Evolutionary conservation across 53 echinoderm and acorn worm species (phyloP), one percentile per base, ranked within the genome.

Genomic region (Apostichopus leukothele): DNA sequence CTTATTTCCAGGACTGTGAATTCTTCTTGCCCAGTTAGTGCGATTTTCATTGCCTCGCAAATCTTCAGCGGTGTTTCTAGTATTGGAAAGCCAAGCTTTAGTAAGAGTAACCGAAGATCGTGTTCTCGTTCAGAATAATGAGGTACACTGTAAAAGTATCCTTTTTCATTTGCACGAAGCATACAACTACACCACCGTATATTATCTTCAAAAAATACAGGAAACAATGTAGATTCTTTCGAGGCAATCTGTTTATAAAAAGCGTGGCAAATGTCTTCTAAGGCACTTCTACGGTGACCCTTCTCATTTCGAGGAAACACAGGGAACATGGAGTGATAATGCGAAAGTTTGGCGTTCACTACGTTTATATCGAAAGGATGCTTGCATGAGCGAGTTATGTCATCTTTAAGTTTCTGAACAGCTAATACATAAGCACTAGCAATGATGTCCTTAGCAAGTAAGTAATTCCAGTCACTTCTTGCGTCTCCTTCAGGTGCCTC

Each of bases 401-500:
- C 53, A 53, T 52, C 52, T 71, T 71, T 71, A 16, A 71, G 20
- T 71, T 6, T 71, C 6, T 13, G 16, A 71, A 71, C 18, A 21
- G 89, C 13, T 5, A n/a, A 12, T 1, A 89, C 86, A 39, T 92
- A 92, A 13, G 89, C 22, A 5, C 76, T 67, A 14, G 86, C 78
- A 59, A 92, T 89, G 0, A 92, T 74, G 9, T 50, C 16, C 11
- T 78, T 50, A 7, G 54, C 66, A 13, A 92, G 25, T 51, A 67
- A 26, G 27, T 22, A 50, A 67, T 92, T 92, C 92, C 92, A 92
- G 14, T 67, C 61, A 50, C 68, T 88, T 73, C 79, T 86, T 21
- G 68, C 59, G 75, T 92, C 92, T 26, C 84, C 87, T n/a, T 50
- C 7, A n/a, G 26, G 79, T 39, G 87, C 92, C 57, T 90, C 52